These are phyloP conservation scores for Hirtodrosophila trivittata DNA, from an alignment of 2,888 invertebrate species.

Conservation along the genomic window DNA sequence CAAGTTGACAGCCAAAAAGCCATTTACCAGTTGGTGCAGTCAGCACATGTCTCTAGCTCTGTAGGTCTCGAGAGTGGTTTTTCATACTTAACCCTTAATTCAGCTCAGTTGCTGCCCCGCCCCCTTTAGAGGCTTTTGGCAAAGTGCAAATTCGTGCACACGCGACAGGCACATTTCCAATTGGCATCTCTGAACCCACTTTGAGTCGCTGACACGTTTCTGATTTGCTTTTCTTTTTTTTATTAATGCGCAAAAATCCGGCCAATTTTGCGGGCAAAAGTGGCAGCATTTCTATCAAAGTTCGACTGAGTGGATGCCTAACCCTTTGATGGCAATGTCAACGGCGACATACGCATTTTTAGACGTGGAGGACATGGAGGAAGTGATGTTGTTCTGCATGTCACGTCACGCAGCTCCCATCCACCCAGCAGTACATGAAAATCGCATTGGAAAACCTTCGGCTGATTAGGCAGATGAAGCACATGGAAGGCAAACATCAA, in stretches of 20 bases:
- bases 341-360: constrained; percentile 6
- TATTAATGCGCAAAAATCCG: constrained; percentile 64
- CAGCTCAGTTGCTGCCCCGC: constrained; percentile 1
- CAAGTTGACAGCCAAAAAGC: constrained; percentile 54
- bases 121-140: constrained; percentile 7
- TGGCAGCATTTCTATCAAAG: constrained; percentile 73
- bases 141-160: constrained; percentile 65
- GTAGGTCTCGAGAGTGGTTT: constrained; percentile 58
- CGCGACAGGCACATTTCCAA: constrained; percentile 55
- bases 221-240: constrained; percentile 48
- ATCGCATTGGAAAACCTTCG: constrained; percentile 27
- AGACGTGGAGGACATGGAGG: background rate
- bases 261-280: constrained; percentile 59
- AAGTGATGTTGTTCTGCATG: constrained; percentile 44
- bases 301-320: constrained; percentile 29
- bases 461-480: constrained; percentile 10
- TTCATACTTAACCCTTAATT: constrained; percentile 38
- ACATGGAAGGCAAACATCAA: no score
- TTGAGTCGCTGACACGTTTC: constrained; percentile 58
- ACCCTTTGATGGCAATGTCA: constrained; percentile 55
- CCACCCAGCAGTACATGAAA: constrained; percentile 30
- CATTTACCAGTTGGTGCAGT: constrained; percentile 44
- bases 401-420: constrained; percentile 45
- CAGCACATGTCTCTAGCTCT: constrained; percentile 19
- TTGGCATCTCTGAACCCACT: constrained; percentile 38